A percentile compares a stretch with the other conserved stretches of the same genome.
Conservation (phyloP, 2,797 vertebrate genomes). For the Hylomyscus alleni region DNA sequence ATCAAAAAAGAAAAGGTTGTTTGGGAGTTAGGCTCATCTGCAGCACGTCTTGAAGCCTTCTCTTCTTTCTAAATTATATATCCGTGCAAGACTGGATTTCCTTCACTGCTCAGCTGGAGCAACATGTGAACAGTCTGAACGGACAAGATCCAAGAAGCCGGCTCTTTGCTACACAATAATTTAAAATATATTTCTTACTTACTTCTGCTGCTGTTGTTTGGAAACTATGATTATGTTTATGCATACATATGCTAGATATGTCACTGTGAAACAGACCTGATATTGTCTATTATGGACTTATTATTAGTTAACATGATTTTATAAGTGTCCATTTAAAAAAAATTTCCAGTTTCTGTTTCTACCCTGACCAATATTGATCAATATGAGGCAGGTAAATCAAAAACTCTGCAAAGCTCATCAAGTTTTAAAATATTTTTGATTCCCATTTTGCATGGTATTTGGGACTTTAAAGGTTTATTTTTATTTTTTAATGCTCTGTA, state of each 20-base stretch:
- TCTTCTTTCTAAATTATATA: neutral
- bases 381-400: neutral
- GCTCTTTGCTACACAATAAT: neutral
- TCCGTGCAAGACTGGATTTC: neutral
- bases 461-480: neutral
- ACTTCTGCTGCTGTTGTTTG: neutral
- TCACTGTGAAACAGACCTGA: neutral
- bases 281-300: neutral
- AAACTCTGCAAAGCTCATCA: neutral
- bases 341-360: neutral
- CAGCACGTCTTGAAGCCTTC: neutral
- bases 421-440: neutral
- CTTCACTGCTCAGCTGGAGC: neutral
- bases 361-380: neutral
- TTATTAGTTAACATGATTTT: neutral
- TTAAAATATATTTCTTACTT: neutral
- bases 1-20: neutral
- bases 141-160: neutral
- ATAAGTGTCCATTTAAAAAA: neutral
- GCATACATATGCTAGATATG: neutral
- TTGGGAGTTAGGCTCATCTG: neutral
- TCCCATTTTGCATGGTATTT: neutral
- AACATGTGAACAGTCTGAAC: neutral
- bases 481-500: neutral
- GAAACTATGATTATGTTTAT: constrained; percentile 10